Evolutionary conservation across 2,888 invertebrate species (phyloP), one percentile per base, ranked within the genome.

Genomic region (Orgyia antiqua): DNA sequence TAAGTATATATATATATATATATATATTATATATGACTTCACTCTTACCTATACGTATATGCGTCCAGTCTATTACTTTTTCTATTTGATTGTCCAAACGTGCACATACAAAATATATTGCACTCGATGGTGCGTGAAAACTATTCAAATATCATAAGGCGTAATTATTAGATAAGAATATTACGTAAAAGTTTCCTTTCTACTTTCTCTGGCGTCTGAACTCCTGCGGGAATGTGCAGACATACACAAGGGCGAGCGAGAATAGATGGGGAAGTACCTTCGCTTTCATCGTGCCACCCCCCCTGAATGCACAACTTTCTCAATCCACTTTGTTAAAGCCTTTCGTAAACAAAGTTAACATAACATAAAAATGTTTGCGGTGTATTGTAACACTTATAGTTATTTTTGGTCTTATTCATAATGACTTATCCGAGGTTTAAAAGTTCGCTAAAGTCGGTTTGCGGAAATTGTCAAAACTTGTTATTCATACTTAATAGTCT

Each of bases 121-220:
- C 6, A 13, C 11, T 20, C 21, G 15, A 10, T 15, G 3, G 2
- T 11, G 15, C 25, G 21, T 23, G 13, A 23, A 17, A 44, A 47
- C 34, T 39, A 39, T 44, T 41, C 30, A n/a, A 31, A 33, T 34
- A 33, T 17, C 21, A 28, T 27, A 29, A 33, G 19, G 31, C 21
- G 21, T 24, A 42, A 36, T 48, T 39, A 34, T 29, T 24, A n/a
- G n/a, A 21, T 50, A 44, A 49, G 26, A 40, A 34, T 31, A 44
- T 46, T 46, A 46, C 35, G 35, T 30, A 39, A 53, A 47, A 52
- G 35, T 28, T 40, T 26, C 31, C n/a, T 37, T 37, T 44, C 58
- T 60, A 68, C 68, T 69, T 71, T 74, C 73, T 58, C 75, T 64
- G 59, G 52, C 61, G 68, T 69, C 68, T 72, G 74, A 56, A 61